Conservation (phyloP, 2,888 invertebrate genomes). For the Pasiphila rectangulata region DNA sequence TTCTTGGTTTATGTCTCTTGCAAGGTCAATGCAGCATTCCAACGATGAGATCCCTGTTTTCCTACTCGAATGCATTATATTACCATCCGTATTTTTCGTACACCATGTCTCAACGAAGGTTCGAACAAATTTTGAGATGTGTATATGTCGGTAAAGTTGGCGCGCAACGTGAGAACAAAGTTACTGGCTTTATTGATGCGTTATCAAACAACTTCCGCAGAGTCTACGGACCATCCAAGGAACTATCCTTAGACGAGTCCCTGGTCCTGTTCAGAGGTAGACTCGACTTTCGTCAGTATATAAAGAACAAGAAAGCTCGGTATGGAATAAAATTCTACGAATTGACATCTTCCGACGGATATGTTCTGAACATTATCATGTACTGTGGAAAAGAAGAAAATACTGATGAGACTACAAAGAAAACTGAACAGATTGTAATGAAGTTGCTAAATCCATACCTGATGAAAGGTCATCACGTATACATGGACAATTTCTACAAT, state of each 20-base stretch:
- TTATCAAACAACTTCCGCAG: conserved; percentile 4
- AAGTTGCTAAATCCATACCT: conserved; percentile 6
- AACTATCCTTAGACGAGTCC: conserved; percentile 13
- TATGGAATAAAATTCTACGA: conserved; percentile 16
- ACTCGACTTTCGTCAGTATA: conserved; percentile 15
- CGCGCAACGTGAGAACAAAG: background rate
- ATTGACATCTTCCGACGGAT: conserved; percentile 8
- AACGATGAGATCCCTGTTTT: background rate
- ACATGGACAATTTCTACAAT: conserved; percentile 16
- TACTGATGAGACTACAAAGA: background rate
- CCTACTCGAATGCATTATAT: background rate
- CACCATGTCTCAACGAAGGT: background rate
- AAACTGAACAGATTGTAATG: background rate
- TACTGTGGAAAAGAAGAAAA: background rate
- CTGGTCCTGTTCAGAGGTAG: conserved; percentile 10
- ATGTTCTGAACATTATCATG: conserved; percentile 11
- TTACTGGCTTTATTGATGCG: background rate
- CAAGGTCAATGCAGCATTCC: too few species aligned
- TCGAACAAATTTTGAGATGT: background rate
- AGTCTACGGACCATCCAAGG: background rate
- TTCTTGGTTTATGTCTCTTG: too few species aligned
- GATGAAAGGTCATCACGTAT: conserved; percentile 8
- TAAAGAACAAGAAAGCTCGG: conserved; percentile 13
- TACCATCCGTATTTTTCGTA: background rate
- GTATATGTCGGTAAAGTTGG: background rate